Evolutionary conservation across 2,797 vertebrate species (phyloP).

Genomic region (Numenius phaeopus): DNA sequence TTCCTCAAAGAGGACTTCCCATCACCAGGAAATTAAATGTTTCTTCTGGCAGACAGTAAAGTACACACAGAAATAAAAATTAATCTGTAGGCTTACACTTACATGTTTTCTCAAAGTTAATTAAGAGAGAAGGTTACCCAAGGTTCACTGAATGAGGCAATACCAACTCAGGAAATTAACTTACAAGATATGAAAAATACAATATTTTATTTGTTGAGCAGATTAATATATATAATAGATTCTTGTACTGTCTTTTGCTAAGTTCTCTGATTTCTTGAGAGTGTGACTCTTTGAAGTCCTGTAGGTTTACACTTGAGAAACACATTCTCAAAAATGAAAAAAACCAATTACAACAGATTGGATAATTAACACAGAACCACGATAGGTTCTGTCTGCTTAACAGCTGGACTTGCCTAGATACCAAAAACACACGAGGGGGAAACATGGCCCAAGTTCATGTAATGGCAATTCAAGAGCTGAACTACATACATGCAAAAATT

Average conservation of each 20-base stretch:
- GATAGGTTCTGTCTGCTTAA: background rate
- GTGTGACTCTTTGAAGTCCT: background rate
- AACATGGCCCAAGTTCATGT: rapidly evolving
- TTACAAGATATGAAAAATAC: background rate
- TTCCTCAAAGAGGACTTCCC: conserved; percentile 76
- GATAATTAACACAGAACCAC: background rate
- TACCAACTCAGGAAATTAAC: conserved; percentile 13
- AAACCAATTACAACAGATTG: background rate
- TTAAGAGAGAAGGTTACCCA: conserved; percentile 66
- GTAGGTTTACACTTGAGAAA: background rate
- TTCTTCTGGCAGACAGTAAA: conserved; percentile 77
- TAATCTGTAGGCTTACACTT: conserved; percentile 63
- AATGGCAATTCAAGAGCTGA: background rate
- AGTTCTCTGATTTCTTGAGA: background rate
- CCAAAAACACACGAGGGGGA: background rate
- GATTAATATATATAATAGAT: background rate
- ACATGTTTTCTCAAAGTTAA: conserved; percentile 72
- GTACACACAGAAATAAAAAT: conserved; percentile 72
- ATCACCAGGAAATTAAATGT: conserved; percentile 80
- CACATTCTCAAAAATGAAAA: background rate
- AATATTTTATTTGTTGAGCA: background rate
- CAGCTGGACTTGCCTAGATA: background rate
- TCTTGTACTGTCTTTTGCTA: background rate
- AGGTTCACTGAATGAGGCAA: conserved; percentile 58
- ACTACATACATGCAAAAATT: background rate